Evolutionary conservation across 2,113 vertebrate genomes (phyloP).

Genomic region (Rhabdornis inornatus): DNA sequence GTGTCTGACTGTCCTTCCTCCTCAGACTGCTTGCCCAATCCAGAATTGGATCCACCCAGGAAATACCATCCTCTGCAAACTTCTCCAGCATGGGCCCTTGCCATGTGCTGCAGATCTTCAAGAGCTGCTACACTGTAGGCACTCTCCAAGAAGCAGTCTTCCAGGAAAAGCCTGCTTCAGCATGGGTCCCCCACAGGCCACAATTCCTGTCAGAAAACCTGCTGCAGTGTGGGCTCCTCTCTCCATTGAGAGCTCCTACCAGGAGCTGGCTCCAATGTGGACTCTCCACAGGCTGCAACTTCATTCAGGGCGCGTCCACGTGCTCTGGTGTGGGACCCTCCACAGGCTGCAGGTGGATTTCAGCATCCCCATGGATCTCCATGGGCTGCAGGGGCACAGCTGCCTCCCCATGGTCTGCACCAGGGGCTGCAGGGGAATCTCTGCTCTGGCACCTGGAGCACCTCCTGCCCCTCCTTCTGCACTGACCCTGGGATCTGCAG

Average conservation of each 20-base stretch:
- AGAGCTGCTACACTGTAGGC: neutral
- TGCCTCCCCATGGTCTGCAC: neutral
- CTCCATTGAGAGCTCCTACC: neutral
- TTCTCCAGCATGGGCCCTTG: neutral
- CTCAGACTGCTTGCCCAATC: neutral
- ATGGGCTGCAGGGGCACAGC: neutral
- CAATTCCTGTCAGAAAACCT: neutral
- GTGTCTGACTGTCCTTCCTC: neutral
- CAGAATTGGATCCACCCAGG: rapidly evolving
- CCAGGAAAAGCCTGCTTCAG: neutral
- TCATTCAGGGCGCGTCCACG: neutral
- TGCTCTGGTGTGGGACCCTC: too few relatives aligned
- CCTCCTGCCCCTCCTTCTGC: neutral
- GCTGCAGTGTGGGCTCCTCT: neutral
- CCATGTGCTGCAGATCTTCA: neutral
- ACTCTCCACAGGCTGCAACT: neutral
- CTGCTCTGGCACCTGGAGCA: neutral
- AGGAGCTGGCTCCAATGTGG: neutral
- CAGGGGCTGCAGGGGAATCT: neutral
- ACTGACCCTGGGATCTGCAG: neutral
- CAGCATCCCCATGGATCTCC: too few relatives aligned
- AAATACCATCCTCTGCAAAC: neutral
- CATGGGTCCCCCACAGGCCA: rapidly evolving
- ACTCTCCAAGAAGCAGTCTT: neutral
- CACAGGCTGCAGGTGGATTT: neutral